These are phyloP conservation scores for Gymnothorax reevesii DNA, from an alignment of 2,797 vertebrate species.

Conservation along the genomic window DNA sequence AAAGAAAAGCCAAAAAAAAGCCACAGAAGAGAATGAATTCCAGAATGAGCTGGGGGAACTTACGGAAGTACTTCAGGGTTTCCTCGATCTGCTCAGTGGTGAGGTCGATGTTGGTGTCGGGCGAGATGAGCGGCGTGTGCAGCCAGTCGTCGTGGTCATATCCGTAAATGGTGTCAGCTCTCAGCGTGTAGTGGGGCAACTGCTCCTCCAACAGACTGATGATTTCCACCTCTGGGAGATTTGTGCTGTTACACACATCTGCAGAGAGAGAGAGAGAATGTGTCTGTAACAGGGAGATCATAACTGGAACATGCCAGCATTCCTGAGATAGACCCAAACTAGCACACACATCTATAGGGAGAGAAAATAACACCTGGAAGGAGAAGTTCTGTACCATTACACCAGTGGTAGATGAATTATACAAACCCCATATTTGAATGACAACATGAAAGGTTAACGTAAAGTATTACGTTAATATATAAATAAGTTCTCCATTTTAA, in stretches of 20 bases:
- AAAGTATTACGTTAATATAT: no score
- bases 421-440: no score
- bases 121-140: slow-evolving; percentile 90
- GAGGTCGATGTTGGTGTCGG: slow-evolving; percentile 84
- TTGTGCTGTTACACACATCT: slow-evolving; percentile 98
- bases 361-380: slow-evolving; percentile 19
- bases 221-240: slow-evolving; percentile 98
- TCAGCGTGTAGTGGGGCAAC: slow-evolving; percentile 93
- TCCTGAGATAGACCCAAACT: slow-evolving; percentile 48
- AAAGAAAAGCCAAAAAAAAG: neutral
- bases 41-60: slow-evolving; percentile 60
- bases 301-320: neutral
- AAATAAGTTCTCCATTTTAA: no score
- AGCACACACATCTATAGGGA: slow-evolving; percentile 90
- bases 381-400: neutral
- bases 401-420: neutral
- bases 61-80: slow-evolving; percentile 98
- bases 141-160: slow-evolving; percentile 99
- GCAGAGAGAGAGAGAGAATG: slow-evolving; percentile 33
- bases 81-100: slow-evolving; percentile 96
- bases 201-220: slow-evolving; percentile 98
- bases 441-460: no score
- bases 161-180: slow-evolving; percentile 95
- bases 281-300: slow-evolving; percentile 87
- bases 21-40: neutral